Base-by-base conservation (phyloP, 2,888 invertebrate species). In the Parochlus steinenii region DNA sequence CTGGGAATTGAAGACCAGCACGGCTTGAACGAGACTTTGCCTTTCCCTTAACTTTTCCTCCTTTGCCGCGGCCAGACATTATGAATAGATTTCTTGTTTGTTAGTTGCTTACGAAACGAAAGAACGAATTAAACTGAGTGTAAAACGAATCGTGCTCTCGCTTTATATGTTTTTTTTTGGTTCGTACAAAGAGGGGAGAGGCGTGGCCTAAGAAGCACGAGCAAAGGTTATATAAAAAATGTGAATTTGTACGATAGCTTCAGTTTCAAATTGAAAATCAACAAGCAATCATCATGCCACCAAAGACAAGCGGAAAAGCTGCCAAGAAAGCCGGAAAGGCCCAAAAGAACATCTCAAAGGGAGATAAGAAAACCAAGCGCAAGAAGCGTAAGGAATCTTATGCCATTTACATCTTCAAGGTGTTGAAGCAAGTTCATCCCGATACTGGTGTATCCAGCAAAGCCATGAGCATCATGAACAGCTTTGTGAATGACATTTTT, bases 401-500 rank as follows among this genome's bases (percentile, higher is more conserved):
- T 47, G 63, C 65, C 0, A 64, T 66, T 15, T 71, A 70, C 47
- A 58, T 76, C 10, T 74, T 44, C n/a, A n/a, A n/a, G n/a, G n/a
- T n/a, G n/a, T n/a, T n/a, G n/a, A n/a, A n/a, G n/a, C n/a, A n/a
- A n/a, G 64, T 74, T 1, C 67, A 71, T 43, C 66, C 69, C 0
- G 71, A 74, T 50, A 61, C 72, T 25, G 72, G 74, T 0, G 70
- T 80, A 33, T 73, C 76, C 1, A 65, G 64, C 16, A 74, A 75
- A 45, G 71, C n/a, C n/a, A n/a, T n/a, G n/a, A n/a, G n/a, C n/a
- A n/a, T n/a, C n/a, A n/a, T n/a, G n/a, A n/a, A n/a, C 53, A 71
- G 69, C 46, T 80, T 80, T 41, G 72, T 81, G 1, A 74, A 71
- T 44, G 79, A 82, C 44, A 71, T 77, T 47, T 63, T 82, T 47